A percentile compares a stretch with the other conserved stretches of the same genome.
Conservation (phyloP, 2,888 invertebrate species). For the Cryptocephalus primarius region DNA sequence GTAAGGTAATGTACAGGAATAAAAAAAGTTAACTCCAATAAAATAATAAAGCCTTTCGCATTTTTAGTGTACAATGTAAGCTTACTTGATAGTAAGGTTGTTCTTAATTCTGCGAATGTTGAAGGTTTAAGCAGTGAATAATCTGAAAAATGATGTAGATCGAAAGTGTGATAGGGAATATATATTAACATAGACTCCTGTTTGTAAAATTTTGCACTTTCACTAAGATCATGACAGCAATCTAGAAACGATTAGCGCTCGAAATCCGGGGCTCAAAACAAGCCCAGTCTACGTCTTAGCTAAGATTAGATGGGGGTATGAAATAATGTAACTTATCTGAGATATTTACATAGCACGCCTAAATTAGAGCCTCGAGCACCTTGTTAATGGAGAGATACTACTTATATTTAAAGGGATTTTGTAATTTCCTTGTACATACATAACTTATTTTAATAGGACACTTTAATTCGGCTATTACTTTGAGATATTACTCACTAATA, state of each 20-base stretch:
- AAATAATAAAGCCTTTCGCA: too few species aligned
- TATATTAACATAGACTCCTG: too few species aligned
- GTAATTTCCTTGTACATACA: slow-evolving; percentile 24
- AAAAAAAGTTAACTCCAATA: too few species aligned
- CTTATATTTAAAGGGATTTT: slow-evolving; percentile 24
- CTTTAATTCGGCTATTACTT: slow-evolving; percentile 21
- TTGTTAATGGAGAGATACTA: slow-evolving; percentile 28
- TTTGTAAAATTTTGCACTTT: too few species aligned
- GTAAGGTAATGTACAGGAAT: too few species aligned
- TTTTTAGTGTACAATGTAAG: too few species aligned
- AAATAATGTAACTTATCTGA: slow-evolving; percentile 29
- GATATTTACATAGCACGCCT: slow-evolving; percentile 29
- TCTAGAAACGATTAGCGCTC: slow-evolving; percentile 26
- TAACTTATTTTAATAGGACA: slow-evolving; percentile 25
- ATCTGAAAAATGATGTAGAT: too few species aligned
- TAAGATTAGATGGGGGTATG: slow-evolving; percentile 26
- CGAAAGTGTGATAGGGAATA: too few species aligned
- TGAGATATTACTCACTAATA: slow-evolving; percentile 17
- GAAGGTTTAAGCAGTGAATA: too few species aligned
- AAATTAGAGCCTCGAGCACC: slow-evolving; percentile 28
- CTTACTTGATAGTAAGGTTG: too few species aligned
- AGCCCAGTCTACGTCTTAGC: slow-evolving; percentile 24
- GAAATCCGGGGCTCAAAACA: slow-evolving; percentile 26
- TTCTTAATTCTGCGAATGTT: too few species aligned
- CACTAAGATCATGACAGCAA: slow-evolving; percentile 23